Evolutionary conservation across 2,888 invertebrate species (phyloP).

Genomic region (Yponomeuta cagnagella): DNA sequence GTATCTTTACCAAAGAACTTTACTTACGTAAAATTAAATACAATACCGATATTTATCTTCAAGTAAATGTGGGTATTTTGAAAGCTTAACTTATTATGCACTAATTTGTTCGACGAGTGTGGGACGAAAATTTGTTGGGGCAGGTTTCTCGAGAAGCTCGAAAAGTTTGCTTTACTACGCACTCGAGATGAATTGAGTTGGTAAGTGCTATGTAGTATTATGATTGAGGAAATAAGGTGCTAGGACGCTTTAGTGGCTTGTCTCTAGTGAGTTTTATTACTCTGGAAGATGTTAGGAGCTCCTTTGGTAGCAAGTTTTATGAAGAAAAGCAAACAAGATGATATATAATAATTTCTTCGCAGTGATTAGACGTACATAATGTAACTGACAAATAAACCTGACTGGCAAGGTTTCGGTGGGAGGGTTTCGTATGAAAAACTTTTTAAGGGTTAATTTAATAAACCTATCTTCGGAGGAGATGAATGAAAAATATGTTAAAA

Average conservation of each 20-base stretch:
- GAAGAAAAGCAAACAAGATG: background rate
- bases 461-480: too few relatives aligned
- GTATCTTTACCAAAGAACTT: too few relatives aligned
- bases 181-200: background rate
- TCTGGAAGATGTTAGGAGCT: background rate
- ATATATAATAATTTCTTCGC: background rate
- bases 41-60: too few relatives aligned
- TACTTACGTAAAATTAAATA: too few relatives aligned
- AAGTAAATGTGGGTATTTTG: too few relatives aligned
- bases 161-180: background rate
- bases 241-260: background rate
- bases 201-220: background rate
- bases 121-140: background rate
- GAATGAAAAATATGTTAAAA: too few relatives aligned
- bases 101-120: background rate
- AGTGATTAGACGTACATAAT: too few relatives aligned
- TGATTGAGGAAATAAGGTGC: background rate
- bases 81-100: too few relatives aligned
- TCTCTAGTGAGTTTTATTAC: background rate
- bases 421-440: too few relatives aligned
- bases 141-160: background rate
- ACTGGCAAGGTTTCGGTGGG: too few relatives aligned
- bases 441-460: too few relatives aligned
- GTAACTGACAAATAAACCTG: too few relatives aligned
- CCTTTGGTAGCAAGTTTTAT: background rate